Evolutionary conservation across 2,797 vertebrate species (phyloP), one percentile per base, ranked within the genome.

Genomic region (Scolopax bukidnonensis): DNA sequence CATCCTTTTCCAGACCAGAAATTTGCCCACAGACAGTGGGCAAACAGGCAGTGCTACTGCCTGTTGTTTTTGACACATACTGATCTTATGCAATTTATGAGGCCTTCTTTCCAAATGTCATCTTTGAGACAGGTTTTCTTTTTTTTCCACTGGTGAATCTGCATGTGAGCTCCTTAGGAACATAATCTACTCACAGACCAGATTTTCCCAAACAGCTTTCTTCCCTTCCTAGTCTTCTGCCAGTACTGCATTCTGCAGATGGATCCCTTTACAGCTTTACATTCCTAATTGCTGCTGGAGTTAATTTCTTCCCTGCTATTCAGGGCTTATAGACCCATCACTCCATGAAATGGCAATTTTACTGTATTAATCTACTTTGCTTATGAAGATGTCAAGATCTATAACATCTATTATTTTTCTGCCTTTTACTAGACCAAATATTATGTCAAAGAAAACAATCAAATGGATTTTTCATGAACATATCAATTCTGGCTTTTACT

Each of bases 361-460:
- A 75, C 11, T 30, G 10, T 63, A 86, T 87, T 92, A 78, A 95
- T 89, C 61, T 78, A 67, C 57, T 75, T 75, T 81, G n/a, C 27
- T 87, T 92, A 68, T 64, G 67, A 93, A 45, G 25, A 64, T 45
- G 45, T 77, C 41, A 56, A 90, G 41, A 81, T 92, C 81, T 61
- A 84, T 90, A 95, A 48, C 38, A 53, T 71, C 67, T 87, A 79
- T 68, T 79, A 75, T 89, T 92, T 91, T 71, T 84, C 53, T 86
- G 30, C 63, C 74, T 87, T 86, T 71, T 77, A 51, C 25, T 79
- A 71, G 48, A 48, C 59, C 43, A 90, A 89, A 89, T 90, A 68
- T 43, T 78, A 56, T 12, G 18, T 82, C 61, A 41, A 90, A 71
- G 50, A 81, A 75, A 48, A 90, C 90, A 93, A 92, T 40, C 21